Evolutionary conservation across 1,140 invertebrate species (phyloP), one percentile per base, ranked within the genome.

Genomic region (Aphidius gifuensis): DNA sequence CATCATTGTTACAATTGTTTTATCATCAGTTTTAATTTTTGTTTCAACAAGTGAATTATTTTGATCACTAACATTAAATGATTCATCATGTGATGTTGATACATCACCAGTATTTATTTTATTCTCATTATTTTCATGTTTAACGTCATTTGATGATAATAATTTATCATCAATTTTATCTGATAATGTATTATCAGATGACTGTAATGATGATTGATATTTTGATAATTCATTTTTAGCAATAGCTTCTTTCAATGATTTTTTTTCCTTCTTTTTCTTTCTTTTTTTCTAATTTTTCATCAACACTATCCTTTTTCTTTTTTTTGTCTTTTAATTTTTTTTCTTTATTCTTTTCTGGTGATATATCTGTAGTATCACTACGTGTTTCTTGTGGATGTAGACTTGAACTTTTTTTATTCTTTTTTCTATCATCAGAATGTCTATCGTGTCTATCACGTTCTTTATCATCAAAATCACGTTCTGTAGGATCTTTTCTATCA

Each of bases 301-400:
- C 82, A 65, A 83, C 86, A 46, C 83, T 84, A 60, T 78, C 83
- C 69, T 81, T 83, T 44, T 80, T 81, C 54, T 82, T 83, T 61
- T 81, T 83, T 58, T 78, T 79, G 32, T 83, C 75, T 4, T 80
- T 79, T 0, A 69, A 46, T 23, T 80, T 78, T 9, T 77, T 73
- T 6, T 80, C 77, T 55, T 76, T 78, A 5, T 68, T 68, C 40
- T 81, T 73, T 65, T 82, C 80, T 3, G 76, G 76, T 0, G 75
- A 80, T 38, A 64, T 53, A 57, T 79, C 78, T 51, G 78, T 80
- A 11, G 60, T 48, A 32, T 67, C 65, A 38, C 79, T 75, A 9
- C 73, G 71, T 2, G 65, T 66, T 58, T 79, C 76, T 6, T 69
- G 71, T 0, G 57, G 60, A 44, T 77, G 74, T 4, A 77, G 77